Base-by-base conservation (phyloP, 2,113 vertebrate genomes). In the Psammodynastes pulverulentus region DNA sequence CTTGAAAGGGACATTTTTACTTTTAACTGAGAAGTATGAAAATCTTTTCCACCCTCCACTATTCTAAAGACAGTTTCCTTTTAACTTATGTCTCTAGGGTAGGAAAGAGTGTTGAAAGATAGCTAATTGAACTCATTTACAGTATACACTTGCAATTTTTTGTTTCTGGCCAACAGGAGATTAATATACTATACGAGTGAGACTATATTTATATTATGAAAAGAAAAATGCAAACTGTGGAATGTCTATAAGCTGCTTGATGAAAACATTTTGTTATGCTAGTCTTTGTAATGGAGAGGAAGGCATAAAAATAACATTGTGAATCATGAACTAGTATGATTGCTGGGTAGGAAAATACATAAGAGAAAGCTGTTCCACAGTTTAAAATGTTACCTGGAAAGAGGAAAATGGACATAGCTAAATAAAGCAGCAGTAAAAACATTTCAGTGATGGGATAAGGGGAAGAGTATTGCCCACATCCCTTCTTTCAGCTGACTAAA, bases 351-450 rank as follows among this genome's bases (percentile, higher is more conserved):
- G 21, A 5, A 87, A 52, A 86, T 89, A 52, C 29, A 3, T 26
- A 86, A 84, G 1, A 91, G 3, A 84, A 90, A 56, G 3, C 6
- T 89, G 88, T 91, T 21, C 89, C 88, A 84, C 9, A 62, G 34
- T 43, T 89, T 87, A 9, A 79, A 52, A 90, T 84, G 39, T 92
- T 79, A 85, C 43, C 45, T 49, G 23, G 29, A 49, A 93, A 48
- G 48, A 89, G 34, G 51, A 92, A 93, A 91, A 19, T 53, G 58
- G 53, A 91, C 24, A 92, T 8, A 89, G 34, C 1, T 91, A 34
- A 91, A 87, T 24, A 53, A 4, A 72, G 45, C 58, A 93, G 3
- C 2, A 48, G 7, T 58, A 58, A 58, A 92, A 90, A 8, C 17
- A 72, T 29, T 85, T 24, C 56, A 12, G 10, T 79, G 6, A 21